Conservation (phyloP, 2,113 vertebrate species). For the Ptychochromis oligacanthus region DNA sequence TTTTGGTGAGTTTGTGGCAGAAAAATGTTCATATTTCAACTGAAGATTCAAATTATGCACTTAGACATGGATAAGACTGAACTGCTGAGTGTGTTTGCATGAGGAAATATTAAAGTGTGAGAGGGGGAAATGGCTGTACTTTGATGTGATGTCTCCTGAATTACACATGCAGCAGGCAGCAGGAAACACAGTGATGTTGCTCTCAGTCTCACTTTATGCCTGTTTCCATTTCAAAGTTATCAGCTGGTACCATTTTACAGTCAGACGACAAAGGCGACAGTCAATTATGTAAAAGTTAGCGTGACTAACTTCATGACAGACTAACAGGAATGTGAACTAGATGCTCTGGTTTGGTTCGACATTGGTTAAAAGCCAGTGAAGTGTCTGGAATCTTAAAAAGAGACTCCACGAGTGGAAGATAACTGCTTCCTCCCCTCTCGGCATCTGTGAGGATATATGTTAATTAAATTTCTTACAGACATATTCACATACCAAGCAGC, state of each 20-base stretch:
- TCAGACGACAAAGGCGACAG: not conserved
- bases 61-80: not conserved
- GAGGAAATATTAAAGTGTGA: slow-evolving; percentile 5
- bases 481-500: too few relatives aligned
- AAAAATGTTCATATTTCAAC: not conserved
- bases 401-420: not conserved
- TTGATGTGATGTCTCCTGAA: slow-evolving; percentile 24
- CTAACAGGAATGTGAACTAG: not conserved
- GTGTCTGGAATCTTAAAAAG: not conserved
- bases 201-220: slow-evolving; percentile 21
- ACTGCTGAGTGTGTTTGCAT: not conserved
- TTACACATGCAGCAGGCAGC: not conserved
- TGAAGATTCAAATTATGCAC: not conserved
- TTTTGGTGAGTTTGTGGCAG: not conserved
- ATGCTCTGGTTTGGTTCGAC: not conserved
- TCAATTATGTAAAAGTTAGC: slow-evolving; percentile 32
- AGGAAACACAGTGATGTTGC: not conserved
- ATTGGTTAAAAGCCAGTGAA: not conserved
- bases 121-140: not conserved
- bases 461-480: not conserved
- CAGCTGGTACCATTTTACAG: slow-evolving; percentile 15
- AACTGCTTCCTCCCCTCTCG: not conserved
- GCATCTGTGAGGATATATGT: not conserved
- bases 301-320: slow-evolving; percentile 17
- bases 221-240: slow-evolving; percentile 36